phyloP scores from a whole-genome alignment of 2,797 vertebrate genomes.

The Orientallactaga sibirica region DNA sequence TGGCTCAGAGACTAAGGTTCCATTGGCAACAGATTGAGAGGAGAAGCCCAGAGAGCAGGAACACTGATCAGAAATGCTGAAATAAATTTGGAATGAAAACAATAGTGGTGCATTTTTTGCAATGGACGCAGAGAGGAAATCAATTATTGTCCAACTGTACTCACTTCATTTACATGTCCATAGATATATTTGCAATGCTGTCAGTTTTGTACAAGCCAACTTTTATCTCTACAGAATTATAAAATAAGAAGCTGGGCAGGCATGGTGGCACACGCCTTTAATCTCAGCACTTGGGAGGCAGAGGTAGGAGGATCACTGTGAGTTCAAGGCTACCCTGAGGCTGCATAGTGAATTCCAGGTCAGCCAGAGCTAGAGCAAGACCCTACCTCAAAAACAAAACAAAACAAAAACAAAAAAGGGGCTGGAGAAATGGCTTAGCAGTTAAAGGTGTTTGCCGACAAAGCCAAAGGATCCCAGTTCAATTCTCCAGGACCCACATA shows the following conservation, averaged over 20 bases:
- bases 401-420: too few species aligned
- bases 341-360: too few species aligned
- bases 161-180: neutral
- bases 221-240: neutral
- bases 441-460: too few species aligned
- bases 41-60: neutral
- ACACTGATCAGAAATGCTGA: neutral
- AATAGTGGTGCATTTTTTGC: neutral
- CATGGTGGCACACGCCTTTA: too few species aligned
- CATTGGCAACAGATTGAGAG: neutral
- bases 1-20: constrained; percentile 4
- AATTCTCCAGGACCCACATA: too few species aligned
- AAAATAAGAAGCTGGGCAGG: neutral
- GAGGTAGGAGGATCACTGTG: too few species aligned
- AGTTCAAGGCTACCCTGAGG: too few species aligned
- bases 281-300: too few species aligned
- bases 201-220: constrained; percentile 24
- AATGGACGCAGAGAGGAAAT: neutral
- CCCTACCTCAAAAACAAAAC: too few species aligned
- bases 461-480: too few species aligned
- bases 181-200: neutral
- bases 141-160: neutral
- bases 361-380: too few species aligned
- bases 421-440: too few species aligned
- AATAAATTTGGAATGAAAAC: constrained; percentile 15